Evolutionary conservation across 2,797 vertebrate genomes (phyloP), one percentile per base, ranked within the genome.

Genomic region (Crenuchus spilurus): DNA sequence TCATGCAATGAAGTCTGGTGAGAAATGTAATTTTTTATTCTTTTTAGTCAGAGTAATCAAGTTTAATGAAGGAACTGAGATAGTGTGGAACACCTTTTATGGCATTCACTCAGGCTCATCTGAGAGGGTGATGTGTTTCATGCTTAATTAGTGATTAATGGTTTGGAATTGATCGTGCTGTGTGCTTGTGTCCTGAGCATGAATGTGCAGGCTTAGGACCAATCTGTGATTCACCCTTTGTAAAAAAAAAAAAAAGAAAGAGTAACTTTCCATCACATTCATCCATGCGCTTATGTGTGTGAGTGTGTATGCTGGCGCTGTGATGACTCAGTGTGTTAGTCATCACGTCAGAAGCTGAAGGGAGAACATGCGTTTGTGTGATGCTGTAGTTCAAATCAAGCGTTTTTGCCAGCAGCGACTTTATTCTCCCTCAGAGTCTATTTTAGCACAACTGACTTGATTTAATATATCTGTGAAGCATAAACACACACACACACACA

Each of bases 311-410:
- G 16, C 69, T 57, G 51, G 49, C 33, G 60, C 42, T 68, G 49
- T 18, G 51, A 62, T 77, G 80, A 76, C 70, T 82, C 73, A 78
- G 73, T 57, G 65, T 69, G 46, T 79, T 80, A 80, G 79, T 80
- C 79, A 80, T 80, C 72, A 58, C 51, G 61, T 33, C 24, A 22
- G 63, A 62, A 55, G 13, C 28, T 64, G 14, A 8, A 42, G 35
- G 24, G 72, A 61, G 72, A 76, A 64, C 70, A 62, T 69, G 24
- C 20, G 63, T 75, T 28, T 72, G 42, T 58, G 70, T 52, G 33
- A 55, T 73, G 13, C 20, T 57, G 61, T 73, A 46, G 37, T 42
- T 65, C 71, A 54, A 64, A 64, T 64, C 60, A 18, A 20, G 14
- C 22, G 24, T 60, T 48, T 28, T 26, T 55, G 9, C 18, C 58